Evolutionary conservation across 2,888 invertebrate genomes (phyloP), one percentile per base, ranked within the genome.

Genomic region (Torymus aiolomorphi): DNA sequence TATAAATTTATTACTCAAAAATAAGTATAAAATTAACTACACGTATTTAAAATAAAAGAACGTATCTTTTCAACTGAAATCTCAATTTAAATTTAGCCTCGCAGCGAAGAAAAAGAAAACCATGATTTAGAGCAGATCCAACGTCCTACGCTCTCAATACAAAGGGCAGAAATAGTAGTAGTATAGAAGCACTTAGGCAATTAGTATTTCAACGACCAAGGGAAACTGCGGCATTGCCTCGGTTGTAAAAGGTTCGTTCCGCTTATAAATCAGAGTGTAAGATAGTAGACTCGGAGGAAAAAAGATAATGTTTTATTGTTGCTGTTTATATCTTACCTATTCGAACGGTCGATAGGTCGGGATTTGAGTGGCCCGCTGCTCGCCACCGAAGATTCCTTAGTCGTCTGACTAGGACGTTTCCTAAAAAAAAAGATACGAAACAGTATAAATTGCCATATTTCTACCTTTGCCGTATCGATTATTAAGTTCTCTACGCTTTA

Each of bases 311-410:
- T 20, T 13, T 42, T 11, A 16, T 24, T 72, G 31, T 14, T 12
- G 11, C 20, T 31, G 57, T 24, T 11, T 72, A 31, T 65, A 52
- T 24, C 74, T 85, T 78, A 89, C 89, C 88, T 88, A 78, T 84
- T 87, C 0, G 84, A 83, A 74, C 88, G 87, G 80, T 89, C 89
- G 42, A 84, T 80, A 8, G 84, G 83, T 52, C 88, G 84, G 0
- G 88, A 87, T 75, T 89, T 89, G 74, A 88, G 82, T 3, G 88
- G 87, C 4, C 86, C 87, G 11, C 81, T 75, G 51, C n/a, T 76
- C 5, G 86, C 78, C n/a, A 73, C 71, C 49, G 79, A 59, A 1
- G 83, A 81, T 20, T 85, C 86, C 73, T 84, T 87, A 62, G 62
- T 82, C 31, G 54, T 31, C n/a, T 85, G 86, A 16, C 82, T 85